Evolutionary conservation across 53 echinoderm and acorn worm species (phyloP).

Genomic region (Antedon mediterranea): DNA sequence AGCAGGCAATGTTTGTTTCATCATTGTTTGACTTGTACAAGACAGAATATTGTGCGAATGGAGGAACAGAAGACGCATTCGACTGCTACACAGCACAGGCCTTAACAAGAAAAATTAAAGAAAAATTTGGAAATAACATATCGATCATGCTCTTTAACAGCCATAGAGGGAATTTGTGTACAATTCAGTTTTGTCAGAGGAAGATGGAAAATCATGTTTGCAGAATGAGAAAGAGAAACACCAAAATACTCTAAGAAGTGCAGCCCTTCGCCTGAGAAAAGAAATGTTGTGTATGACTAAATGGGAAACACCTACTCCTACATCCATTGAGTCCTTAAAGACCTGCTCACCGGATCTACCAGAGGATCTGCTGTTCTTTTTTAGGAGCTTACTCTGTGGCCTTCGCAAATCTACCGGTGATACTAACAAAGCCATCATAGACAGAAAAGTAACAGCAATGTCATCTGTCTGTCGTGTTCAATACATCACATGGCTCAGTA

Average conservation of each 20-base stretch:
- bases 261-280: too few species aligned
- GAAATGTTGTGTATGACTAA: slow-evolving; percentile 13
- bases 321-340: slow-evolving; percentile 23
- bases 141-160: background rate
- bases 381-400: slow-evolving; percentile 33
- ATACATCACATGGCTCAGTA: slow-evolving; percentile 27
- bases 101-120: slow-evolving; percentile 23
- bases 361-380: slow-evolving; percentile 20
- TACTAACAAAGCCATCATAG: slow-evolving; percentile 12
- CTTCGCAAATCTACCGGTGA: slow-evolving; percentile 19
- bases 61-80: slow-evolving; percentile 22
- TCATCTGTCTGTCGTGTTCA: slow-evolving; percentile 54
- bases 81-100: slow-evolving; percentile 15
- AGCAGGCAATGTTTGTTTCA: slow-evolving; percentile 9
- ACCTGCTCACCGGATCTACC: slow-evolving; percentile 21
- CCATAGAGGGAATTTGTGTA: background rate
- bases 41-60: slow-evolving; percentile 14
- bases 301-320: slow-evolving; percentile 32
- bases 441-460: slow-evolving; percentile 26
- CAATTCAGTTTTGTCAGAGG: slow-evolving; percentile 4
- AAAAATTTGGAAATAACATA: slow-evolving; percentile 7
- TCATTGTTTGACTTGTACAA: slow-evolving; percentile 12
- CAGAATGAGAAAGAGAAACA: slow-evolving; percentile 16
- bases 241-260: too few species aligned
- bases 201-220: slow-evolving; percentile 8